Conservation (phyloP, 2,113 vertebrate genomes). For the Tenrec ecaudatus region DNA sequence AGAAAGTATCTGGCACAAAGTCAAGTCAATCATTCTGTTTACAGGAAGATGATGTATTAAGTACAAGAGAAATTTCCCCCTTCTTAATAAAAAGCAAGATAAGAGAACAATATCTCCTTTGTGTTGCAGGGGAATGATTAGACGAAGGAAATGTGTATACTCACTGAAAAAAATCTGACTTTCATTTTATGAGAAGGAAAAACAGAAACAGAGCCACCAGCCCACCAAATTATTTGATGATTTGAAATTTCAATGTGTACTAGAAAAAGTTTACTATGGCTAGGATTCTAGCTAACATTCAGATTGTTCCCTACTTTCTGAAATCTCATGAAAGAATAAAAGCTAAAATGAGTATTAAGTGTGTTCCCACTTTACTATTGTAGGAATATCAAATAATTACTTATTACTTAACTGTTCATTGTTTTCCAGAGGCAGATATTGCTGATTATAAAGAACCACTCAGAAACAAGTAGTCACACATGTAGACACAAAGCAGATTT, state of each 20-base stretch:
- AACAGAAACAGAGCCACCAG: conserved; percentile 14
- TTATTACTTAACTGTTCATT: background rate
- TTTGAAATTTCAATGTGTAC: conserved; percentile 34
- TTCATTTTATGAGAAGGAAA: conserved; percentile 51
- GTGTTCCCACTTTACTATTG: background rate
- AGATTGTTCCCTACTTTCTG: background rate
- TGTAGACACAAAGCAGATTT: conserved; percentile 40
- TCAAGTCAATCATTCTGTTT: conserved; percentile 74
- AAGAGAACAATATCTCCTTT: conserved; percentile 56
- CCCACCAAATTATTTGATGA: conserved; percentile 20
- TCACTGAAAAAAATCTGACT: conserved; percentile 45
- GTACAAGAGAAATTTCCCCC: conserved; percentile 41
- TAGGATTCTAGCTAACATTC: background rate
- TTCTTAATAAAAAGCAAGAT: conserved; percentile 65
- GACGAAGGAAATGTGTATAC: conserved; percentile 13
- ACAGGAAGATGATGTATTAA: conserved; percentile 70
- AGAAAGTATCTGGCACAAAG: conserved; percentile 60
- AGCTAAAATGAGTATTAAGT: conserved; percentile 1
- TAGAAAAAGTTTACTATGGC: background rate
- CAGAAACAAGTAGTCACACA: background rate
- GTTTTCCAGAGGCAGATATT: background rate
- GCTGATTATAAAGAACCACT: background rate
- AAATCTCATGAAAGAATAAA: conserved; percentile 19
- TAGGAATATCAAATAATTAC: background rate
- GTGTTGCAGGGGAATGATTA: conserved; percentile 17